Evolutionary conservation across 2,888 invertebrate genomes (phyloP), one percentile per base, ranked within the genome.

Genomic region (Lydus trimaculatus): DNA sequence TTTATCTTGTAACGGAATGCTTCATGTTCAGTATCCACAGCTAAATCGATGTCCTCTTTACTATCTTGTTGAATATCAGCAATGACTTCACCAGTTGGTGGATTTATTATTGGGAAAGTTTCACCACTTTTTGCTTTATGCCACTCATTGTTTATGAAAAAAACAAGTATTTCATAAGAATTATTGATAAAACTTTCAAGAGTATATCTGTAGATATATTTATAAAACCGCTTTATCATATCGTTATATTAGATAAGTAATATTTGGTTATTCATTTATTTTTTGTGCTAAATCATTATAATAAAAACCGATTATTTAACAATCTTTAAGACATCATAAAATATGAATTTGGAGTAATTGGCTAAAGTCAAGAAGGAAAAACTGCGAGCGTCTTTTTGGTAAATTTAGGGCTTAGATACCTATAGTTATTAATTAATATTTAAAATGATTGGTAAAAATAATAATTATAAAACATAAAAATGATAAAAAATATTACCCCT

Each of bases 141-240:
- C 94, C 95, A 99, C 85, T 98, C 97, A 85, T 99, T 99, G 87
- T 99, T 96, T 80, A 98, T 96, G 84, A 99, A 99, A 66, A 99
- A n/a, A n/a, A n/a, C n/a, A n/a, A n/a, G n/a, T n/a, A n/a, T n/a
- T n/a, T n/a, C n/a, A n/a, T n/a, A n/a, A n/a, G n/a, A n/a, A n/a
- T n/a, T n/a, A n/a, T n/a, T n/a, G n/a, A n/a, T n/a, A n/a, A n/a
- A n/a, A n/a, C n/a, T n/a, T n/a, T n/a, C n/a, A n/a, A n/a, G n/a
- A n/a, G n/a, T n/a, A n/a, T n/a, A n/a, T n/a, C n/a, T n/a, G n/a
- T n/a, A n/a, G n/a, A n/a, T n/a, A n/a, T n/a, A n/a, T n/a, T n/a
- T n/a, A n/a, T n/a, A n/a, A n/a, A n/a, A n/a, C n/a, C n/a, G n/a
- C 88, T 96, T 96, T 80, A n/a, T 77, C 61, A 61, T n/a, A n/a